These are phyloP conservation scores for Pomacea maculata DNA, from an alignment of 1,140 invertebrate species.

Conservation along the genomic window DNA sequence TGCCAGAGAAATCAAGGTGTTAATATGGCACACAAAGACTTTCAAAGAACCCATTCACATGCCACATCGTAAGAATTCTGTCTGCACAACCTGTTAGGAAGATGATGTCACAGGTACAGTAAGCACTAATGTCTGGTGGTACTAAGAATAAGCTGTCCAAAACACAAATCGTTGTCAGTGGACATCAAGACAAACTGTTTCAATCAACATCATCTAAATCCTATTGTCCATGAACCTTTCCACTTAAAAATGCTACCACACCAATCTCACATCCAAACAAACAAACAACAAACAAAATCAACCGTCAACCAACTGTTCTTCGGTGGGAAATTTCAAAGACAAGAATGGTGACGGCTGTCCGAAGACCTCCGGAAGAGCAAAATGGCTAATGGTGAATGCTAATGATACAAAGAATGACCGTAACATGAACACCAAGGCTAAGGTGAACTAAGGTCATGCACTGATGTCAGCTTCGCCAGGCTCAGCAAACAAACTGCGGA, in stretches of 20 bases:
- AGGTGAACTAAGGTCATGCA: constrained; percentile 25
- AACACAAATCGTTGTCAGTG: too few relatives aligned
- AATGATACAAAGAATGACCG: not conserved
- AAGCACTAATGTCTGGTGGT: too few relatives aligned
- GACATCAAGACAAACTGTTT: not conserved
- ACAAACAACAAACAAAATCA: not conserved
- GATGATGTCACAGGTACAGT: too few relatives aligned
- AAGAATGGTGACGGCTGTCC: not conserved
- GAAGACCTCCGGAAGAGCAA: not conserved
- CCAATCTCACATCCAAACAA: not conserved
- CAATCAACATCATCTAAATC: not conserved
- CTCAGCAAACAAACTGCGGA: constrained; percentile 59
- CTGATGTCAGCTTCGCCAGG: constrained; percentile 56
- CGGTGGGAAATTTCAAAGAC: not conserved
- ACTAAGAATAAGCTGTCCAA: too few relatives aligned
- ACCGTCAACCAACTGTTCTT: not conserved
- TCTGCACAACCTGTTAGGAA: too few relatives aligned
- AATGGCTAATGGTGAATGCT: not conserved
- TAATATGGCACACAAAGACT: too few relatives aligned
- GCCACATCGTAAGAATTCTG: too few relatives aligned
- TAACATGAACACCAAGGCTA: not conserved
- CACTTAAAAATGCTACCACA: not conserved
- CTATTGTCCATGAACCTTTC: not conserved
- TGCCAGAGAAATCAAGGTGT: too few relatives aligned
- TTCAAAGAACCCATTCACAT: too few relatives aligned